Evolutionary conservation across 2,113 vertebrate species (phyloP), one percentile per base, ranked within the genome.

Genomic region (Benitochromis conjunctus): DNA sequence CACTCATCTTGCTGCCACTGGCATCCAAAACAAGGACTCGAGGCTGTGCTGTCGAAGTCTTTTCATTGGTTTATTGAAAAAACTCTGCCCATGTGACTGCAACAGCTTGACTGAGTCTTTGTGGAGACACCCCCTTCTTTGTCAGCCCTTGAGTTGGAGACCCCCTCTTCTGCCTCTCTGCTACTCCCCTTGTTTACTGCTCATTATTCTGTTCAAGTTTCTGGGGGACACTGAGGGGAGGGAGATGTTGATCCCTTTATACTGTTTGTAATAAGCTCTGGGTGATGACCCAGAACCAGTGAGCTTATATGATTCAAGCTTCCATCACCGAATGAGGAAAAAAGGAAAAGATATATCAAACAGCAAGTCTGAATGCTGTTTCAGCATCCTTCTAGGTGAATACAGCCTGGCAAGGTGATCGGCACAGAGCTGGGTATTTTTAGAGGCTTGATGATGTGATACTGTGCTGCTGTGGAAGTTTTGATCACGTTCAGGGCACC

Each of bases 141-240:
- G 86, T 89, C 54, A 54, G 51, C 82, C 81, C 80, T 62, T 66
- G 60, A 88, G 87, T 86, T 88, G 85, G 48, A 81, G 77, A 34
- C 14, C 7, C 81, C 31, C 18, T 8, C 31, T 58, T 62, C 41
- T 48, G 78, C 80, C 80, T 8, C 74, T 34, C 60, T 12, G 62
- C 91, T 26, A 2, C 80, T 79, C 89, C 79, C 31, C 91, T 83
- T 93, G 92, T 95, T 95, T 94, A 92, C 93, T 90, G 88, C 83
- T 94, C 91, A 94, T 94, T 95, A 94, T 94, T 93, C 91, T 88
- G 79, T 78, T 82, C 86, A 83, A 76, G 66, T 41, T 86, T 90
- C 82, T 79, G 38, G 60, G 82, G 83, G 86, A 83, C 84, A 5
- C 77, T 1, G 41, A 88, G 11, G 86, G 88, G 91, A 76, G 85